These are phyloP conservation scores for Bergia sp. DNA, from an alignment of 92 coral and sea anemone species.

Conservation along the genomic window DNA sequence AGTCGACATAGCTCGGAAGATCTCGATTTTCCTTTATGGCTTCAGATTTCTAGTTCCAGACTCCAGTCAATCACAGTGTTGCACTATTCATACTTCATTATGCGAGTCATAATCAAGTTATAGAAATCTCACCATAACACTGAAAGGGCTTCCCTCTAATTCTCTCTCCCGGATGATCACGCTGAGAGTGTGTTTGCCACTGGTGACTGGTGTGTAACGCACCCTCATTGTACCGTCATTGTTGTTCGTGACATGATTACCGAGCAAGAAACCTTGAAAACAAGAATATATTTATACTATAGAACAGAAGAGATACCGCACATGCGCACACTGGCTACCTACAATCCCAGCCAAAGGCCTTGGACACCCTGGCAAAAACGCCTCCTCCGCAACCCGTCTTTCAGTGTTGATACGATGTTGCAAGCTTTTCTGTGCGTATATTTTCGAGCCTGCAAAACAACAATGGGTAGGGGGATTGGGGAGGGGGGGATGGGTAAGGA, in stretches of 20 bases:
- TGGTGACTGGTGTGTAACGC: constrained; percentile 91
- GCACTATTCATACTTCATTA: not conserved
- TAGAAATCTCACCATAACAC: constrained; percentile 46
- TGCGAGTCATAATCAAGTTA: not conserved
- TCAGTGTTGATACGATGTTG: too few species aligned
- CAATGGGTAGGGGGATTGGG: too few species aligned
- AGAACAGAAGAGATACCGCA: not conserved
- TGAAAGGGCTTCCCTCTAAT: constrained; percentile 78
- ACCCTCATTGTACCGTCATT: constrained; percentile 78
- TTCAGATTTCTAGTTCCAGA: not conserved
- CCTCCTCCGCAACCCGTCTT: too few species aligned
- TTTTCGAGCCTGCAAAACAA: too few species aligned
- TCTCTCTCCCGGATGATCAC: constrained; percentile 74
- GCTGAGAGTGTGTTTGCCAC: constrained; percentile 70
- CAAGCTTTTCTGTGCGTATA: too few species aligned
- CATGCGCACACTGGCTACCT: not conserved
- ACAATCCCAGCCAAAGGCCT: too few species aligned
- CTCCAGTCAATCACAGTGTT: too few species aligned
- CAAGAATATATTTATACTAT: not conserved
- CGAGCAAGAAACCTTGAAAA: constrained; percentile 71
- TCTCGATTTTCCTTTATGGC: not conserved
- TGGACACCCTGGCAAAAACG: too few species aligned
- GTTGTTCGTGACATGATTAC: constrained; percentile 83
- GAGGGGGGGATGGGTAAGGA: too few species aligned
- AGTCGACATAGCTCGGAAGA: not conserved